Percentiles rank a stretch among this genome's conserved stretches.
Conservation (phyloP, 2,797 vertebrate species). For the Schizopygopsis pylzovi region DNA sequence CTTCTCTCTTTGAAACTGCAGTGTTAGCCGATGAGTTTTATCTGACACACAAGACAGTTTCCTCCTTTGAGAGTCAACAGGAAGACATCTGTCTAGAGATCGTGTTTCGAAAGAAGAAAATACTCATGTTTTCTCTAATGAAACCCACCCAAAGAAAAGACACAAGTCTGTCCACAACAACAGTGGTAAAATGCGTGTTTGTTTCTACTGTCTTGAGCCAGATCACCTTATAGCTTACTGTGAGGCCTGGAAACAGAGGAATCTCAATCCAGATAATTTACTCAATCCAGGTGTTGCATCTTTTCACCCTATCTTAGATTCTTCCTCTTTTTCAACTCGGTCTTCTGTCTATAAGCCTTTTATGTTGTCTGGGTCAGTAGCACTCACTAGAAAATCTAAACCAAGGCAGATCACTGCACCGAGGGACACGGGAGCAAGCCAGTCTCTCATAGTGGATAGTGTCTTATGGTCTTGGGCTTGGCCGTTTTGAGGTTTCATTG, state of each 20-base stretch:
- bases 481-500: too few relatives aligned
- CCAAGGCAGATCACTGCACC: neutral
- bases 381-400: neutral
- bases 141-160: neutral
- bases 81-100: neutral
- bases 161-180: neutral
- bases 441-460: neutral
- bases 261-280: neutral
- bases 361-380: neutral
- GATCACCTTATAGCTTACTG: neutral
- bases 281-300: neutral
- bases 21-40: neutral
- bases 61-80: neutral
- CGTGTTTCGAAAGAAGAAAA: neutral
- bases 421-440: neutral
- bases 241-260: neutral
- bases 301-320: neutral
- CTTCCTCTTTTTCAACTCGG: neutral
- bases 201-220: neutral
- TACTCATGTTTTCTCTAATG: neutral
- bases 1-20: neutral
- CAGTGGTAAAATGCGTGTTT: neutral
- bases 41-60: neutral
- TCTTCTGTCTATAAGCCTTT: neutral
- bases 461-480: too few relatives aligned